A percentile compares a stretch with the other conserved stretches of the same genome.
phyloP scores from a whole-genome alignment of 2,888 invertebrate species.

The Allacma fusca region DNA sequence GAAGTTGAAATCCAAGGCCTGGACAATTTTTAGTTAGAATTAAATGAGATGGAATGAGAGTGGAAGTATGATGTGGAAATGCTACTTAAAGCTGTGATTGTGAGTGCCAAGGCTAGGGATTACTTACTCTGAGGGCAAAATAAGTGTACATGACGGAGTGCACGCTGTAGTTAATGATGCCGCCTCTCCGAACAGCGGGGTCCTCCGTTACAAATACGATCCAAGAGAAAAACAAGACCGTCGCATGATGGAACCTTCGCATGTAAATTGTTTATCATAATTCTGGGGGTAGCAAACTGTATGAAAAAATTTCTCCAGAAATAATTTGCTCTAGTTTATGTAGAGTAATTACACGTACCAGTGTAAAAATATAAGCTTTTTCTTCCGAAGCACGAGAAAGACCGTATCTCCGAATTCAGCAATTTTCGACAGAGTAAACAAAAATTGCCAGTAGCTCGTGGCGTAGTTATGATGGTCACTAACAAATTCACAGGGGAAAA shows the following conservation, averaged over 20 bases:
- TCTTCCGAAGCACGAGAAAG: background rate
- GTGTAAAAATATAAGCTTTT: background rate
- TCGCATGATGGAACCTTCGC: background rate
- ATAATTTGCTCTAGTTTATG: no score
- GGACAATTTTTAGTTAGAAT: no score
- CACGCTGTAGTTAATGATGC: background rate
- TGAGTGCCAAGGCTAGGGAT: no score
- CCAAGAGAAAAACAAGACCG: background rate
- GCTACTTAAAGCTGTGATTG: no score
- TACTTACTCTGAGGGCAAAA: background rate
- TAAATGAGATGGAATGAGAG: no score
- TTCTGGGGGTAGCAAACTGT: no score
- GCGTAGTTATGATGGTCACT: background rate
- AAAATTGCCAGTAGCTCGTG: background rate
- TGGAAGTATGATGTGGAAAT: no score
- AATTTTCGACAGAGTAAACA: background rate
- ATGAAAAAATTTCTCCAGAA: background rate
- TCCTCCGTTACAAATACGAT: background rate
- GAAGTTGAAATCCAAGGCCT: no score
- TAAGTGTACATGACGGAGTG: conserved; percentile 2
- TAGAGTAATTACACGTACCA: background rate
- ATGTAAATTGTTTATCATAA: background rate
- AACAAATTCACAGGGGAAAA: background rate
- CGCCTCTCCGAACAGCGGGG: background rate
- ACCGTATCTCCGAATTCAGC: background rate